Conservation (phyloP, 2,113 vertebrate species). For the Reinhardtius hippoglossoides region DNA sequence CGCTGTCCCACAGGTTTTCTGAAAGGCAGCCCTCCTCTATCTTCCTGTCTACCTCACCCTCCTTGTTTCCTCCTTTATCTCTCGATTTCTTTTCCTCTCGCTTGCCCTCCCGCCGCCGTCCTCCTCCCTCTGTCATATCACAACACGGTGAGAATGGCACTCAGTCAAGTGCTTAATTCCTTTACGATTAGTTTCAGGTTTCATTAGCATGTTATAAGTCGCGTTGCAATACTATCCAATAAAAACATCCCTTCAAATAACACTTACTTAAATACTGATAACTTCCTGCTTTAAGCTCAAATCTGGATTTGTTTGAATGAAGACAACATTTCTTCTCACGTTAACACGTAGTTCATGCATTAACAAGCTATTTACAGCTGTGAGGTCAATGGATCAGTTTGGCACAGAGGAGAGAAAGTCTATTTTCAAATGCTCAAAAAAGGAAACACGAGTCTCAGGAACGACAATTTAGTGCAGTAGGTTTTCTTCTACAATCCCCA, state of each 20-base stretch:
- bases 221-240: slow-evolving; percentile 6
- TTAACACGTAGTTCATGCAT: slow-evolving; percentile 12
- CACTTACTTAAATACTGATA: background rate
- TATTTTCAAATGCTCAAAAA: background rate
- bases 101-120: slow-evolving; percentile 15
- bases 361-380: slow-evolving; percentile 21
- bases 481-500: background rate
- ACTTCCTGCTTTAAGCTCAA: slow-evolving; percentile 22
- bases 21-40: slow-evolving; percentile 25
- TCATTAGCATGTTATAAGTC: slow-evolving; percentile 32
- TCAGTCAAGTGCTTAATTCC: slow-evolving; percentile 47
- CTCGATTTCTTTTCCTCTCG: slow-evolving; percentile 23
- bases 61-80: slow-evolving; percentile 43
- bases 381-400: background rate
- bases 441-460: background rate
- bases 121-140: slow-evolving; percentile 31
- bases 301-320: slow-evolving; percentile 17
- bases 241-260: slow-evolving; percentile 18
- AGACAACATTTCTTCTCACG: slow-evolving; percentile 7
- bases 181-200: slow-evolving; percentile 41
- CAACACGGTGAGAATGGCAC: slow-evolving; percentile 36
- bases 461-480: slow-evolving; percentile 1
- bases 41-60: slow-evolving; percentile 11
- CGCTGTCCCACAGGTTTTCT: slow-evolving; percentile 33
- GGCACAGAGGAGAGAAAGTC: background rate